Conservation (phyloP, 2,797 vertebrate genomes). For the Craterocephalus amniculus region DNA sequence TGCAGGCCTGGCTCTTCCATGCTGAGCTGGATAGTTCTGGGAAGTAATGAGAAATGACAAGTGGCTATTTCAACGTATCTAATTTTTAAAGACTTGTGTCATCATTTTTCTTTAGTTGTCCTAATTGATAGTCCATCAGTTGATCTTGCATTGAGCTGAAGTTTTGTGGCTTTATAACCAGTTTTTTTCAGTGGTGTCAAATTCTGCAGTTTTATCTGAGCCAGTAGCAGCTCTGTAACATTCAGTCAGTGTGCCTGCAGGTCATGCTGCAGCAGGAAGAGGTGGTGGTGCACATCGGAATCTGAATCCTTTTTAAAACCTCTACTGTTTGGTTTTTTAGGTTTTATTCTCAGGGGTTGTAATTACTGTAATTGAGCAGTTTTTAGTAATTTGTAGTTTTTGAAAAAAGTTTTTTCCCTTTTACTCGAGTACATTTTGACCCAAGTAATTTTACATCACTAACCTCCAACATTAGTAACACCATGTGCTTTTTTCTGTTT, state of each 20-base stretch:
- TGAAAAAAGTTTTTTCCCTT: too few relatives aligned
- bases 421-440: too few relatives aligned
- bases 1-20: conserved; percentile 57
- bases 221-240: not conserved
- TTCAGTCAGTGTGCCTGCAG: not conserved
- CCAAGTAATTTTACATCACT: too few relatives aligned
- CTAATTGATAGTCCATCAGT: not conserved
- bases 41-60: conserved; percentile 63
- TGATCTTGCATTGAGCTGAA: not conserved
- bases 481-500: too few relatives aligned
- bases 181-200: not conserved
- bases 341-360: too few relatives aligned
- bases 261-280: not conserved
- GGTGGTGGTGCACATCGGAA: not conserved
- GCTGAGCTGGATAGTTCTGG: conserved; percentile 13
- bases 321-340: too few relatives aligned
- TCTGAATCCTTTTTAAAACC: too few relatives aligned
- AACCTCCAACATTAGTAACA: too few relatives aligned
- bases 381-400: too few relatives aligned
- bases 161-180: not conserved
- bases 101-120: conserved; percentile 18
- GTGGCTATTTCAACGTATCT: conserved; percentile 28
- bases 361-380: too few relatives aligned
- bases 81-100: conserved; percentile 29
- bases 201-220: not conserved